Base-by-base conservation (phyloP, 2,797 vertebrate species). In the Rhincodon typus region DNA sequence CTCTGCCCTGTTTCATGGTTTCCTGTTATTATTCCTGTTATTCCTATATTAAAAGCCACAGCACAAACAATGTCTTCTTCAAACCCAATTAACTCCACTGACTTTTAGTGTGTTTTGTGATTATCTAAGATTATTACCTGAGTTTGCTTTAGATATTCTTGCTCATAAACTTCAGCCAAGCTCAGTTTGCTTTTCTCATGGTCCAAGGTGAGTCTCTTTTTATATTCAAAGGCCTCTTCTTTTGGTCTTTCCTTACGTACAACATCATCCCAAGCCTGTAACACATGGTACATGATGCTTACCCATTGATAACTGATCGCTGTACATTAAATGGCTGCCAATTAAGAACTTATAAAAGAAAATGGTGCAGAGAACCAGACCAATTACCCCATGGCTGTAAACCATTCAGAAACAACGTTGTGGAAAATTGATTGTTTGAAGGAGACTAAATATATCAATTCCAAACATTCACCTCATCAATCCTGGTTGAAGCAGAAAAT, bases 161-260 rank as follows among this genome's bases (percentile, higher is more conserved):
- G 98, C 95, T 99, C 99, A 7, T 99, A 99, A 96, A 99, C 98
- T 97, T 99, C 98, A 66, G 99, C 99, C 0, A 99, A 98, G 97
- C 99, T 99, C 96, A 98, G 97, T 96, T 99, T 99, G 98, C 99
- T 99, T 97, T 99, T 99, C 96, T 99, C 99, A 0, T 99, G 98
- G 96, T 99, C 99, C 97, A 99, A 97, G 0, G 98, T 98, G 62
- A 99, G 96, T 53, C 98, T 98, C 96, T 99, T 99, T 96, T 99
- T 99, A 96, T 99, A 99, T 93, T 99, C 99, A 97, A 98, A 99
- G 1, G 97, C 98, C 4, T 99, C 98, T 95, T 99, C 99, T 96
- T 99, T 99, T 0, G 99, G 99, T 96, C 99, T 99, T 97, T 99
- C 98, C 96, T 99, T 99, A 0, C 98, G 98, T 72, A 98, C 98